A percentile compares a stretch with the other conserved stretches of the same genome.
phyloP scores from a whole-genome alignment of 2,888 invertebrate species.

The Melanostoma scalare region DNA sequence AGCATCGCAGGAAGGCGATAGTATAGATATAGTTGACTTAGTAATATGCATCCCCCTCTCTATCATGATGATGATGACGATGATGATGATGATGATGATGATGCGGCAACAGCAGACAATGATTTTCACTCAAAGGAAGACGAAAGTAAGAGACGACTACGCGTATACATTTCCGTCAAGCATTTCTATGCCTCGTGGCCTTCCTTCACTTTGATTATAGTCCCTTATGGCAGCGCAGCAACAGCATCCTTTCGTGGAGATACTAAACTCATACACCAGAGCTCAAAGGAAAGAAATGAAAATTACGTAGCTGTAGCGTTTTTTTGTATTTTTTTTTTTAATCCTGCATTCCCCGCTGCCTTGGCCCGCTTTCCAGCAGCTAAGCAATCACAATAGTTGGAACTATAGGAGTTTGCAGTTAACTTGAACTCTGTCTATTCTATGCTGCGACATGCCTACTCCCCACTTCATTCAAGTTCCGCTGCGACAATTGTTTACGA shows the following conservation, averaged over 20 bases:
- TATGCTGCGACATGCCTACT: conserved; percentile 8
- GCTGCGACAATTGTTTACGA: conserved; percentile 62
- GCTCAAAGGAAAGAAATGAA: conserved; percentile 66
- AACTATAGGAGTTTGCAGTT: conserved; percentile 58
- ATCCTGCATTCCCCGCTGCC: conserved; percentile 40
- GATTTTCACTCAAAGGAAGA: conserved; percentile 59
- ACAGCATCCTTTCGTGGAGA: conserved; percentile 41
- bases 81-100: conserved; percentile 5
- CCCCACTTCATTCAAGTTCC: conserved; percentile 40
- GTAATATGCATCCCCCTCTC: not conserved
- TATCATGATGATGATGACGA: not conserved
- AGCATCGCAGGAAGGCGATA: not conserved
- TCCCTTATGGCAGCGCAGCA: conserved; percentile 48
- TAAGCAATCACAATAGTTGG: conserved; percentile 60
- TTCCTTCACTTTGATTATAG: conserved; percentile 55
- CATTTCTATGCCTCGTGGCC: conserved; percentile 56
- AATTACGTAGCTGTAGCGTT: conserved; percentile 44
- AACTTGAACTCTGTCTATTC: conserved; percentile 63
- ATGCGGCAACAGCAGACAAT: conserved; percentile 54
- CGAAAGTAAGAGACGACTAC: conserved; percentile 65
- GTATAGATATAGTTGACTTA: conserved; percentile 20
- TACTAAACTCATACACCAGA: not conserved
- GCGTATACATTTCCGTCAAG: conserved; percentile 64
- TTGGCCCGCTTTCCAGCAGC: conserved; percentile 57
- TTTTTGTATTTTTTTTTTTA: conserved; percentile 18